These are phyloP conservation scores for Piscicola geometra DNA, from an alignment of 2,888 invertebrate genomes.

Conservation along the genomic window DNA sequence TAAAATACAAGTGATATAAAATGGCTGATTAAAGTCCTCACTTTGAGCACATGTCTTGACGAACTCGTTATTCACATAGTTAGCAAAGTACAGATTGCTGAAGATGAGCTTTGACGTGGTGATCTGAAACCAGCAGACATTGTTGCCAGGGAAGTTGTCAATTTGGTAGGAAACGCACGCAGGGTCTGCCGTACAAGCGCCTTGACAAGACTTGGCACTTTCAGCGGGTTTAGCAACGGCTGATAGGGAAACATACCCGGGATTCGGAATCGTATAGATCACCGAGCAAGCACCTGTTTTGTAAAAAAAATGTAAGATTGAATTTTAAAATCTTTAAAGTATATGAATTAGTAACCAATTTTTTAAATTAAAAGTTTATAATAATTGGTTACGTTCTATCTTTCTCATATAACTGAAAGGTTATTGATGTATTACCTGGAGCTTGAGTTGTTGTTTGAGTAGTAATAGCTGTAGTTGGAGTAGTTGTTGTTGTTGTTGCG, in stretches of 20 bases:
- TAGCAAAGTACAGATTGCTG: not conserved
- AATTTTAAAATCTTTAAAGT: no score
- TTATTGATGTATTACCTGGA: not conserved
- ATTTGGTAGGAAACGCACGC: constrained; percentile 32
- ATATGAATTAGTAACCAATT: no score
- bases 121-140: constrained; percentile 30
- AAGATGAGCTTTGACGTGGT: not conserved
- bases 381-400: no score
- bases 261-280: constrained; percentile 24
- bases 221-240: not conserved
- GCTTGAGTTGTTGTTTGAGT: constrained; percentile 1
- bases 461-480: not conserved
- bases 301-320: no score
- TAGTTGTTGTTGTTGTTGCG: not conserved
- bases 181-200: constrained; percentile 24
- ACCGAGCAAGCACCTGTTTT: not conserved
- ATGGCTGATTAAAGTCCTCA: no score
- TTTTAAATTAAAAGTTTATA: no score
- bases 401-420: no score
- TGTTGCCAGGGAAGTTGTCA: not conserved
- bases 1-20: not conserved
- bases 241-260: constrained; percentile 5
- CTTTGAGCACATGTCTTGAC: constrained; percentile 26
- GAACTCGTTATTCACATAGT: not conserved
- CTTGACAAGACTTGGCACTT: constrained; percentile 10